Percentiles rank a stretch among this genome's conserved stretches.
These are phyloP conservation scores for Philopedon plagiatum DNA, from an alignment of 2,888 invertebrate genomes.

Conservation along the genomic window DNA sequence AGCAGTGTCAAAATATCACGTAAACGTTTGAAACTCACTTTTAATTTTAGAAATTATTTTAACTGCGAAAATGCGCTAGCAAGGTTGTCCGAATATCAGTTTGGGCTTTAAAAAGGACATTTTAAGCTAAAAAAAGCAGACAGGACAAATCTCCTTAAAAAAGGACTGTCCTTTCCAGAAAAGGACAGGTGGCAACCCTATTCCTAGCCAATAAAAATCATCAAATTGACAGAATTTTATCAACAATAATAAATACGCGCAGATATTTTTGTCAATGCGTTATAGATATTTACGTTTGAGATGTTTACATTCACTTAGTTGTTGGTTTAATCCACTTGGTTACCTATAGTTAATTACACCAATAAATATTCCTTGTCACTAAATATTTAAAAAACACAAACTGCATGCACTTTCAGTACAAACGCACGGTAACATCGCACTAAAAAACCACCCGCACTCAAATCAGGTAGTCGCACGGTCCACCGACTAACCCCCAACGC, in stretches of 20 bases:
- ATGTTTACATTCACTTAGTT: neutral
- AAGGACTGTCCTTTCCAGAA: too few species aligned
- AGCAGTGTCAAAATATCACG: too few species aligned
- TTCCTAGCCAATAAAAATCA: neutral
- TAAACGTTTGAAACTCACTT: too few species aligned
- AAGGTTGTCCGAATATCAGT: too few species aligned
- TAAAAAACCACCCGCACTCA: constrained; percentile 2
- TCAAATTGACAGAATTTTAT: constrained; percentile 8
- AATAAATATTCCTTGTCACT: neutral
- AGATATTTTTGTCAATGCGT: neutral
- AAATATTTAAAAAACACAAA: neutral
- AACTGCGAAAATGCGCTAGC: too few species aligned
- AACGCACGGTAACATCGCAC: neutral
- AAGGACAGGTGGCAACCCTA: too few species aligned
- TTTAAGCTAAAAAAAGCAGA: too few species aligned
- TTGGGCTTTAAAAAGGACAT: too few species aligned
- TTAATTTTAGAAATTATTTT: too few species aligned
- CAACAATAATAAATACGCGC: constrained; percentile 5
- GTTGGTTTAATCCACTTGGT: neutral
- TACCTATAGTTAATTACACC: neutral
- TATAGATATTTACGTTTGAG: neutral
- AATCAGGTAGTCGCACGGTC: constrained; percentile 1
- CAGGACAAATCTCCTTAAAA: too few species aligned
- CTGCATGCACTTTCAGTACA: neutral
- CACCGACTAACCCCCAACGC: constrained; percentile 9